These are phyloP conservation scores for Macrotis lagotis DNA, from an alignment of 2,113 vertebrate species.

Conservation along the genomic window DNA sequence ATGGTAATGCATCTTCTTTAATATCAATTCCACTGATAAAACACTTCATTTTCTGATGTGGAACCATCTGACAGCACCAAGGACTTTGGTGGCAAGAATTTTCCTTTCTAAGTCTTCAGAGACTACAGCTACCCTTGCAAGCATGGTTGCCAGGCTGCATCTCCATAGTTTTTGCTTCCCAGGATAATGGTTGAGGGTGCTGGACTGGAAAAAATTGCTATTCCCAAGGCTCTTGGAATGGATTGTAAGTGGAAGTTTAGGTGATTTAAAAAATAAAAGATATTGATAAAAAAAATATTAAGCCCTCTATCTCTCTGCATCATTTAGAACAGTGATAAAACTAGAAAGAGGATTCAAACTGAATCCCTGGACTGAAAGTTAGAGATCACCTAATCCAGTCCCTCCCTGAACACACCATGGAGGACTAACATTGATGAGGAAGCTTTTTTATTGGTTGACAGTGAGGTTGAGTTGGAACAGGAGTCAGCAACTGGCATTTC, in stretches of 20 bases:
- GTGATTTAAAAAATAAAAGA: background rate
- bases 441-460: background rate
- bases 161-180: background rate
- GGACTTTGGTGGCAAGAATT: background rate
- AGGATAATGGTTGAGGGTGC: background rate
- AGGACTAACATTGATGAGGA: background rate
- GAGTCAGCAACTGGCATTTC: background rate
- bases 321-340: background rate
- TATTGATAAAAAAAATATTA: background rate
- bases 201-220: background rate
- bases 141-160: background rate
- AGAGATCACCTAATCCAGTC: background rate
- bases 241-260: background rate
- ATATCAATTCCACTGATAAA: background rate
- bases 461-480: background rate
- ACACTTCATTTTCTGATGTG: background rate
- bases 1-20: background rate
- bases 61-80: background rate
- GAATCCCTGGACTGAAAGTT: background rate
- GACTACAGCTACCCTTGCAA: background rate
- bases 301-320: background rate
- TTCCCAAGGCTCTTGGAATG: background rate
- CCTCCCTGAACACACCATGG: background rate
- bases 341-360: background rate
- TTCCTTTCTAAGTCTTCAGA: background rate